These are phyloP conservation scores for Pteronura brasiliensis DNA, from an alignment of 2,113 vertebrate genomes.

Conservation along the genomic window DNA sequence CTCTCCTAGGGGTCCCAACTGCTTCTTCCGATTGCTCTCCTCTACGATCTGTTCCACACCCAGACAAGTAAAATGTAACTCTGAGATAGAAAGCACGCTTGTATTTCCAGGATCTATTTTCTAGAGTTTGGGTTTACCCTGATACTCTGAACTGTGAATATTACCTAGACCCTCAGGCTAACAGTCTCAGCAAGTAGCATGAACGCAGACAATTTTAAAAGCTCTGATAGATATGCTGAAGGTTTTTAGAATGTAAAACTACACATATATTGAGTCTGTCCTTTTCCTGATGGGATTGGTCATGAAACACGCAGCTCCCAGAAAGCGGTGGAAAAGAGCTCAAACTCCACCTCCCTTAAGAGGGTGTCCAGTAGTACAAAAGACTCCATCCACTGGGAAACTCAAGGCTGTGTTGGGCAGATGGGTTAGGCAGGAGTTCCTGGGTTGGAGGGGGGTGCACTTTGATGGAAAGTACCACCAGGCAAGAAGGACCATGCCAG, in stretches of 20 bases:
- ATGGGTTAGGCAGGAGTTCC: not conserved
- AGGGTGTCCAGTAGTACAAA: not conserved
- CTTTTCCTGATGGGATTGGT: not conserved
- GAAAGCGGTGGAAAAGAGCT: not conserved
- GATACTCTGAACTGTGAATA: slow-evolving; percentile 46
- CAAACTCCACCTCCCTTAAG: not conserved
- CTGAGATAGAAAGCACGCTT: not conserved
- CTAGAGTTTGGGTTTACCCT: slow-evolving; percentile 32
- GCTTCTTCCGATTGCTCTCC: not conserved
- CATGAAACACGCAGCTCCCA: not conserved
- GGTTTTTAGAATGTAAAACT: slow-evolving; percentile 8
- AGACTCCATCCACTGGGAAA: not conserved
- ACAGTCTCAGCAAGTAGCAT: not conserved
- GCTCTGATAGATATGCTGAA: not conserved
- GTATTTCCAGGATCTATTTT: not conserved
- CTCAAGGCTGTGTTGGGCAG: not conserved
- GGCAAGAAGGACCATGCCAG: not conserved
- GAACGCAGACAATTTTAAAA: slow-evolving; percentile 15
- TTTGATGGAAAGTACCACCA: not conserved
- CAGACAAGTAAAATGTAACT: not conserved
- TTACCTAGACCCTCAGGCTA: slow-evolving; percentile 36
- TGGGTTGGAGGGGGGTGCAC: not conserved
- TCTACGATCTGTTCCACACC: not conserved
- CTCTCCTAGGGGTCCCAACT: not conserved
- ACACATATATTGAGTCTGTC: not conserved